A percentile compares a stretch with the other conserved stretches of the same genome.
Conservation (phyloP, 2,113 vertebrate species). For the Drymodes brunneopygia region DNA sequence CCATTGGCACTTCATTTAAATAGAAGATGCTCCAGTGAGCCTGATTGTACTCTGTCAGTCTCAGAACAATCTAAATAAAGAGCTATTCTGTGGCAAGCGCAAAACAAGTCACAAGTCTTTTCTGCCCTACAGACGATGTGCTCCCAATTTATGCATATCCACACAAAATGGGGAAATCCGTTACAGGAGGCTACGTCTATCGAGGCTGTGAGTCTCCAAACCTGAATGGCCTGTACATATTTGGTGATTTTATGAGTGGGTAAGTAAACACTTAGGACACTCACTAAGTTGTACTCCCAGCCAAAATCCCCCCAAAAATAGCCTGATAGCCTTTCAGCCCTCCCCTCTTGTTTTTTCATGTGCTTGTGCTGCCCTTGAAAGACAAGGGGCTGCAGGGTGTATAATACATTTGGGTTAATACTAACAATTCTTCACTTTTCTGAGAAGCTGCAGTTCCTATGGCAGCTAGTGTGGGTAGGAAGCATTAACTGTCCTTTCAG, state of each 20-base stretch:
- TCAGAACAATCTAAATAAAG: background rate
- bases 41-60: background rate
- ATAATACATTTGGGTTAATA: background rate
- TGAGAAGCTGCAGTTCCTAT: background rate
- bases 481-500: background rate
- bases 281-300: background rate
- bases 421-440: background rate
- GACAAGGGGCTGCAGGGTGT: background rate
- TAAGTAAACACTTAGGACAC: conserved; percentile 59
- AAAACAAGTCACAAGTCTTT: background rate
- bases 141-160: conserved; percentile 93
- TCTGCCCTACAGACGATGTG: conserved; percentile 79
- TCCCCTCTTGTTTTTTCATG: background rate
- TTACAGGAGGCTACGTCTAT: conserved; percentile 93
- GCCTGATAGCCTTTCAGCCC: background rate
- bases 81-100: background rate
- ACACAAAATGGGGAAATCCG: conserved; percentile 91
- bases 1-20: background rate
- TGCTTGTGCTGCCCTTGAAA: background rate
- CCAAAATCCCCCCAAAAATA: background rate
- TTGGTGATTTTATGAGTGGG: conserved; percentile 99
- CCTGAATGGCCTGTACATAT: conserved; percentile 94
- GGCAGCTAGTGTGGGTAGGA: background rate
- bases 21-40: background rate
- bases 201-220: conserved; percentile 93